Base-by-base conservation (phyloP, 2,888 invertebrate species). In the Athalia circularis region DNA sequence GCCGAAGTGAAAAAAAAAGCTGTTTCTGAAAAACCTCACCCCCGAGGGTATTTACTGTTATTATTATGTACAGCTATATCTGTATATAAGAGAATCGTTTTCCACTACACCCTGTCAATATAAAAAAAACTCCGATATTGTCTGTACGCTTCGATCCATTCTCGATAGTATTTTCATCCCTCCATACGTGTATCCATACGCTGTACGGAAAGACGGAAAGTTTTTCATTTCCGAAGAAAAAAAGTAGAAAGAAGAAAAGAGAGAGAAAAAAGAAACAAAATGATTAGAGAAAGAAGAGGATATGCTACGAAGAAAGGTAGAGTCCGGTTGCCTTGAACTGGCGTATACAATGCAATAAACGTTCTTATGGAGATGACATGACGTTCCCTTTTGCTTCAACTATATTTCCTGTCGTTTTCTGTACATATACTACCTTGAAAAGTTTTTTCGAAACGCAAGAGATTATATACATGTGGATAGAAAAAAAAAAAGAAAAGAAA, bases 221-320 rank as follows among this genome's bases (percentile, higher is more conserved):
- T 72, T 72, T 59, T 59, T 72, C 59, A 57, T 57, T 72, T 72
- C 45, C 57, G 47, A 72, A 57, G 47, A 59, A 62, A 13, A n/a
- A 2, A 29, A 29, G 15, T 29, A 50, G 6, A 43, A 43, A 29
- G 29, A 43, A 11, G 29, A 13, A 67, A 29, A 29, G 13, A 50
- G 6, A 43, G 11, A 29, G 29, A 43, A 11, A 54, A 13, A 67
- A 15, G 9, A 3, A 50, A 68, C 43, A 52, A n/a, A 54, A n/a
- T 54, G 68, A 7, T 13, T 29, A 29, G 5, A n/a, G 13, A 72
- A 6, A 15, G 8, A 62, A 29, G 15, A 8, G 29, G 29, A 29
- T 29, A 29, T 29, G 29, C 29, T 29, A 29, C 29, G 29, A 29
- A 29, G 2, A 29, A 29, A 29, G 2, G 2, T 29, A 29, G 29